Evolutionary conservation across 2,113 vertebrate genomes (phyloP).

Genomic region (Elaphurus davidianus): DNA sequence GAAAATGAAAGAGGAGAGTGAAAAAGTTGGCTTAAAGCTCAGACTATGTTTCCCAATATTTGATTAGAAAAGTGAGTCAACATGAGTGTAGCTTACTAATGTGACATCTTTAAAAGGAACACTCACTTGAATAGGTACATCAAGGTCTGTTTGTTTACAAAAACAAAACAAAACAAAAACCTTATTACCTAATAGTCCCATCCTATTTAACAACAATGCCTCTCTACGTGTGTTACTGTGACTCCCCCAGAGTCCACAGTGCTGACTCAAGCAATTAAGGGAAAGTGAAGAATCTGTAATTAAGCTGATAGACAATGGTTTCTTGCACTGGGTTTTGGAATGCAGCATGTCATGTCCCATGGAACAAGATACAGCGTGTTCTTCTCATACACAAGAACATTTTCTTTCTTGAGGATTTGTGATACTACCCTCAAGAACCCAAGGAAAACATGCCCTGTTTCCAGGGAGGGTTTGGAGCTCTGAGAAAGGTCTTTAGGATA

Average conservation of each 20-base stretch:
- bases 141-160: neutral
- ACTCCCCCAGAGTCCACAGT: neutral
- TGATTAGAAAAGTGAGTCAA: conserved; percentile 9
- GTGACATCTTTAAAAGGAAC: neutral
- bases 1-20: too few relatives aligned
- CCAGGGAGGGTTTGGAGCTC: neutral
- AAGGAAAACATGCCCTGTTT: neutral
- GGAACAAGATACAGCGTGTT: conserved; percentile 60
- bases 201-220: conserved; percentile 11
- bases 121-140: neutral
- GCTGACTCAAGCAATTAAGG: conserved; percentile 47
- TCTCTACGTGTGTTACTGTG: neutral
- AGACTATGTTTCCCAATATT: neutral
- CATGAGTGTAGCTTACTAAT: neutral
- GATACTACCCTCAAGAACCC: neutral
- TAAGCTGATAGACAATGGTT: conserved; percentile 42
- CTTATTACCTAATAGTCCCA: conserved; percentile 8
- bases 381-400: neutral
- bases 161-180: neutral
- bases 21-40: too few relatives aligned
- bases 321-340: conserved; percentile 64
- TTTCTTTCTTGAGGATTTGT: conserved; percentile 47
- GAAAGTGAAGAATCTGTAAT: conserved; percentile 68
- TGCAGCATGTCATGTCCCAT: conserved; percentile 38
- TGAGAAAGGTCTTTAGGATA: neutral